phyloP scores from a whole-genome alignment of 2,888 invertebrate genomes.

The Hesperia comma region DNA sequence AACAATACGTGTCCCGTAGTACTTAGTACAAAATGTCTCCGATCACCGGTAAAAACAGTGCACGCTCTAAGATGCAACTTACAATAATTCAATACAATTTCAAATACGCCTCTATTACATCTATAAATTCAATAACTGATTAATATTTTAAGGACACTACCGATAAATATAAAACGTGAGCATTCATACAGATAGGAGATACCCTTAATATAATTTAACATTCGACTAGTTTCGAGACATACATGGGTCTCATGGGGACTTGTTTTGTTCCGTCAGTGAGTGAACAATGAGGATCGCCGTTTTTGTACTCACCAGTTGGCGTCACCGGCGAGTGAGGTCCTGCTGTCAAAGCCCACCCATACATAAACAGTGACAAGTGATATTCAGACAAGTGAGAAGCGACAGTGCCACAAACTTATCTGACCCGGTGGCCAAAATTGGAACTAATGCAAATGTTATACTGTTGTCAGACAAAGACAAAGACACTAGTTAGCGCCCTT shows the following conservation, averaged over 20 bases:
- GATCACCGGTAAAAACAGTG: slow-evolving; percentile 72
- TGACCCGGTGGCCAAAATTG: too few relatives aligned
- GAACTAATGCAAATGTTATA: too few relatives aligned
- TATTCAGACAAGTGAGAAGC: too few relatives aligned
- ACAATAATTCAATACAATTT: slow-evolving; percentile 60
- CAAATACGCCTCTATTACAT: slow-evolving; percentile 71
- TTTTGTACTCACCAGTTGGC: too few relatives aligned
- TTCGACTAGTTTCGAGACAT: slow-evolving; percentile 46
- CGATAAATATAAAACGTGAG: slow-evolving; percentile 78
- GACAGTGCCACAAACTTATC: too few relatives aligned
- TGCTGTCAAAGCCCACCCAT: too few relatives aligned
- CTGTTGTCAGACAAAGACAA: too few relatives aligned
- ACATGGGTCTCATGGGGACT: slow-evolving; percentile 24
- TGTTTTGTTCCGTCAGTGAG: slow-evolving; percentile 18
- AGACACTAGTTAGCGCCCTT: too few relatives aligned
- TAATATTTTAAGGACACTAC: slow-evolving; percentile 68
- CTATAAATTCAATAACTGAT: slow-evolving; percentile 81
- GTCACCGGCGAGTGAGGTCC: too few relatives aligned
- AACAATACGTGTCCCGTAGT: slow-evolving; percentile 67
- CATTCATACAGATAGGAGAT: slow-evolving; percentile 78
- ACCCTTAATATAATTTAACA: slow-evolving; percentile 56
- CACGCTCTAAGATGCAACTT: slow-evolving; percentile 69
- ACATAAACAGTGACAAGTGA: too few relatives aligned
- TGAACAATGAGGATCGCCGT: slow-evolving; percentile 3
- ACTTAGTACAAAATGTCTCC: slow-evolving; percentile 70